Base-by-base conservation (phyloP, 2,888 invertebrate species). In the Metacarcinus magister region DNA sequence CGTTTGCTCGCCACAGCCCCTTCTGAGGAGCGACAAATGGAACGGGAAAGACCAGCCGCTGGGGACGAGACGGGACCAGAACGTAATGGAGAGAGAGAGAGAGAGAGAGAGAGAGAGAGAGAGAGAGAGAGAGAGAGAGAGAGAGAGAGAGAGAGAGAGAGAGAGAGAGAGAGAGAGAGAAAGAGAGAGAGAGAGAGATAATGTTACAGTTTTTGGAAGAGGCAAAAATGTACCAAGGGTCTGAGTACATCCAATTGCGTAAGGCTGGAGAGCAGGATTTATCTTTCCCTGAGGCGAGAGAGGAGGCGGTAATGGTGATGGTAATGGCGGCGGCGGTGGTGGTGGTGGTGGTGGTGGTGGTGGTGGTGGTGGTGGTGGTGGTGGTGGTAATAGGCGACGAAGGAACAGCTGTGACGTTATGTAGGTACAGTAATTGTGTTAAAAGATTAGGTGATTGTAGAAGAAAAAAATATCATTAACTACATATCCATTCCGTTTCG, bases 51-150 rank as follows among this genome's bases (percentile, higher is more conserved):
- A 48, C 48, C 46, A 43, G 54, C 28, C 54, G 54, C 28, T 23
- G 44, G n/a, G 48, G 91, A 91, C 48, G 46, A 44, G 44, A 91
- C 44, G 54, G 92, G 19, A n/a, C 13, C 16, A 92, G 92, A 92
- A 4, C 13, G 92, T 39, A 43, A 46, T n/a, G 43, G 82, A 82
- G 82, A 82, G 82, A 82, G 82, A 82, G 82, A 82, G 82, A 82
- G 82, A 82, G 82, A 82, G 46, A 92, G 92, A 46, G 92, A 46
- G 46, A 46, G 92, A 92, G 92, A 46, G 92, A 92, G 92, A 92
- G 92, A 48, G 46, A 54, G 92, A 92, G 82, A 32, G 82, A 32
- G 82, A 82, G 82, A 82, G 82, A 32, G 82, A 32, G 82, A 32
- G 23, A 54, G 39, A 32, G 54, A 32, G 90, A 90, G 90, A 90